Conservation (phyloP, 2,888 invertebrate genomes). For the Rhagonycha fulva region DNA sequence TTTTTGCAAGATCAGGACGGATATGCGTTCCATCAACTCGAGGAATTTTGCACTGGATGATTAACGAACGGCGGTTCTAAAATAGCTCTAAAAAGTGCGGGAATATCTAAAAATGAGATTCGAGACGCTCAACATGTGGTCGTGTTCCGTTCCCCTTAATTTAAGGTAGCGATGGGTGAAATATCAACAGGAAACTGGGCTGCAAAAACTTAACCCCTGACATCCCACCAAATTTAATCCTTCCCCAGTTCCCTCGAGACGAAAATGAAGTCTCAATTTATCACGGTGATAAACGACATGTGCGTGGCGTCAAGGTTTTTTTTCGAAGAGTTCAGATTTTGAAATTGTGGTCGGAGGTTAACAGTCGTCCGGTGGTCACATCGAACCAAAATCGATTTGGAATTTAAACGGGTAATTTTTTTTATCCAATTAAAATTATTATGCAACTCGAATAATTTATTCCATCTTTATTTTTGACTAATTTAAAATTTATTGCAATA, state of each 20-base stretch:
- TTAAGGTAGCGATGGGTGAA: not conserved
- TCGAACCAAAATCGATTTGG: not conserved
- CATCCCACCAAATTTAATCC: not conserved
- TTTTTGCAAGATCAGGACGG: not conserved
- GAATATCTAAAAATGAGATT: not conserved
- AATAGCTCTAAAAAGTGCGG: not conserved
- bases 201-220: not conserved
- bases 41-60: not conserved
- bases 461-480: not conserved
- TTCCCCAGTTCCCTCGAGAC: not conserved
- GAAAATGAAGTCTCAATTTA: not conserved
- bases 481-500: slow-evolving; percentile 2
- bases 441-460: not conserved
- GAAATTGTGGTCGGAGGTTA: not conserved
- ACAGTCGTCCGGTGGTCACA: no score
- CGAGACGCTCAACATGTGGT: not conserved
- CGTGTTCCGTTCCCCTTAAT: not conserved
- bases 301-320: not conserved
- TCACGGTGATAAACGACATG: not conserved
- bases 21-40: not conserved
- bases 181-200: not conserved
- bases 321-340: not conserved
- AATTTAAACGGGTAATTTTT: not conserved
- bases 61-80: not conserved
- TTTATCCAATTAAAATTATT: not conserved